A percentile compares a stretch with the other conserved stretches of the same genome.
Conservation (phyloP, 2,888 invertebrate genomes). For the Pharmacophagus antenor region DNA sequence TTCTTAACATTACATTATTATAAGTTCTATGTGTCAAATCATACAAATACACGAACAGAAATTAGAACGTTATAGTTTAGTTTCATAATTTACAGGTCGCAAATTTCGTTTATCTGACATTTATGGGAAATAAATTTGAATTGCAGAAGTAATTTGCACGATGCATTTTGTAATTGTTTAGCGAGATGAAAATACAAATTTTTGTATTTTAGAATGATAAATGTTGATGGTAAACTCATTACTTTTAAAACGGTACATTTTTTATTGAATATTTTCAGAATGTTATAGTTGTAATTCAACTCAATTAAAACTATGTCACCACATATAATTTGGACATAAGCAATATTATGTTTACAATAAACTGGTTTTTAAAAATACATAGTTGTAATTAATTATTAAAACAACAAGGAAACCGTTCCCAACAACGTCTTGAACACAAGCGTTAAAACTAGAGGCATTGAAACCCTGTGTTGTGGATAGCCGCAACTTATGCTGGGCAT, state of each 20-base stretch:
- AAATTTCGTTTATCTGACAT: neutral
- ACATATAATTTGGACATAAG: too few species aligned
- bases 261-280: too few species aligned
- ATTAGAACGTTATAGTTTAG: neutral
- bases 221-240: neutral
- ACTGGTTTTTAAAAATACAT: neutral
- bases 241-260: too few species aligned
- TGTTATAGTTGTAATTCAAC: neutral
- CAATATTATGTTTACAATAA: neutral
- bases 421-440: neutral
- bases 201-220: neutral
- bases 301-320: neutral
- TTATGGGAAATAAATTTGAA: conserved; percentile 5
- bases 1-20: neutral
- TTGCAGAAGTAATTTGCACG: conserved; percentile 1
- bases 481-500: neutral
- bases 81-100: conserved; percentile 1
- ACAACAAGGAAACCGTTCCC: neutral
- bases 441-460: neutral
- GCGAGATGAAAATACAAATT: neutral
- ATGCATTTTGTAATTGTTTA: conserved; percentile 3
- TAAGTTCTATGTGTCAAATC: neutral
- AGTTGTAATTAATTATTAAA: neutral
- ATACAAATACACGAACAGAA: neutral
- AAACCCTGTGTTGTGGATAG: conserved; percentile 1